Conservation (phyloP, 1,140 invertebrate genomes). For the Drosophila nigromelanica region DNA sequence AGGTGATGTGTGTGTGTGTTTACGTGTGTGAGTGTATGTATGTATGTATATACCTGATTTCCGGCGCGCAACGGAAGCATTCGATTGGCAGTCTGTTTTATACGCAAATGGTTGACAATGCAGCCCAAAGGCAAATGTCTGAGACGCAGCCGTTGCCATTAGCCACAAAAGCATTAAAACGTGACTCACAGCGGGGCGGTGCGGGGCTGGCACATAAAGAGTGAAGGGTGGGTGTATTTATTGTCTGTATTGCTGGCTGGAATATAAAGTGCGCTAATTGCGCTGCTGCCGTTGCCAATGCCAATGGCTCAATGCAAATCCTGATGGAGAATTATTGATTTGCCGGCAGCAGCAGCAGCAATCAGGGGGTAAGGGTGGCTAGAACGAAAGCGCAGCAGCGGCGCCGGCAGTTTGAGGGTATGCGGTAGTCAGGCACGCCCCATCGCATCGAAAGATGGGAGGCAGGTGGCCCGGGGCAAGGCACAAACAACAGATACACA, state of each 20-base stretch:
- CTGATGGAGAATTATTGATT: slow-evolving; percentile 78
- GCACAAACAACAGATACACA: slow-evolving; percentile 55
- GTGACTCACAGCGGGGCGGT: slow-evolving; percentile 27
- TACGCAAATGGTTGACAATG: slow-evolving; percentile 45
- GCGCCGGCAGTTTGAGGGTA: background rate
- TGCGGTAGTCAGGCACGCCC: slow-evolving; percentile 27
- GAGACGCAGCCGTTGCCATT: slow-evolving; percentile 4
- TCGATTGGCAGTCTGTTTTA: slow-evolving; percentile 62
- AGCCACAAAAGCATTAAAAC: slow-evolving; percentile 9
- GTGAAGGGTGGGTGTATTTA: slow-evolving; percentile 7
- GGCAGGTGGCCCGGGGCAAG: no score
- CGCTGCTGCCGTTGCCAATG: slow-evolving; percentile 7
- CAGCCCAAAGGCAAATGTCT: slow-evolving; percentile 14
- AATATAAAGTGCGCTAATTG: slow-evolving; percentile 54
- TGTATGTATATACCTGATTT: slow-evolving; percentile 71
- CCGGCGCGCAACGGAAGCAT: slow-evolving; percentile 76
- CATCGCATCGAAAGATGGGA: slow-evolving; percentile 1
- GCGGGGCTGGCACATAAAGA: background rate
- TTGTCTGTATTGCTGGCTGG: slow-evolving; percentile 26
- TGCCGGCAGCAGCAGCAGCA: slow-evolving; percentile 35
- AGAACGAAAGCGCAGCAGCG: slow-evolving; percentile 44
- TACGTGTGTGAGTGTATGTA: background rate
- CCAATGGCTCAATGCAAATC: slow-evolving; percentile 52
- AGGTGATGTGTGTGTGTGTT: background rate
- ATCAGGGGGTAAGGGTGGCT: slow-evolving; percentile 8